These are phyloP conservation scores for Caenorhabditis angaria DNA, from an alignment of 2,888 invertebrate genomes.

Conservation along the genomic window DNA sequence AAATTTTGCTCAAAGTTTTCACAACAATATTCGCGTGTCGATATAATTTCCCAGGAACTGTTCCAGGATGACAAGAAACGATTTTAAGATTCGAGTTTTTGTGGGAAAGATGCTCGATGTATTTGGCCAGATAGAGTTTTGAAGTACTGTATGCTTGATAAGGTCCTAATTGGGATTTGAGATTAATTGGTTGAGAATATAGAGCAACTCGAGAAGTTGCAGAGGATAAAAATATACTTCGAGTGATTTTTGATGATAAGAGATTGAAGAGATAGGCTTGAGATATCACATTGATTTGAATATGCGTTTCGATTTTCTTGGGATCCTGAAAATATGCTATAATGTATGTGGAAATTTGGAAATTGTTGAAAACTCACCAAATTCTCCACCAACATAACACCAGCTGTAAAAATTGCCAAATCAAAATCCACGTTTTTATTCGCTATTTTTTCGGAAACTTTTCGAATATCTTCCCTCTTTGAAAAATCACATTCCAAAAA, in stretches of 20 bases:
- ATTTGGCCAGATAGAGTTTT: slow-evolving; percentile 49
- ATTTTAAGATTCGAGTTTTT: slow-evolving; percentile 10
- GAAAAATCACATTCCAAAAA: slow-evolving; percentile 18
- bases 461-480: slow-evolving; percentile 10
- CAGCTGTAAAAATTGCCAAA: slow-evolving; percentile 41
- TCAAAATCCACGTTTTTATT: slow-evolving; percentile 22
- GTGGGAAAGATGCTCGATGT: slow-evolving; percentile 39
- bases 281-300: slow-evolving; percentile 40
- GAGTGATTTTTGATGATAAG: slow-evolving; percentile 12
- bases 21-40: slow-evolving; percentile 41
- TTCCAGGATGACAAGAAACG: slow-evolving; percentile 44
- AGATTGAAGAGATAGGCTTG: slow-evolving; percentile 31
- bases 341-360: not conserved
- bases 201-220: slow-evolving; percentile 25
- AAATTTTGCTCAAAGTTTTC: slow-evolving; percentile 18
- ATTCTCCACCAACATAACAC: slow-evolving; percentile 38
- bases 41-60: slow-evolving; percentile 52
- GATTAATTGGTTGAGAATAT: not conserved
- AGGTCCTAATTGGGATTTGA: slow-evolving; percentile 32
- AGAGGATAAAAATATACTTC: slow-evolving; percentile 27
- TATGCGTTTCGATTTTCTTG: slow-evolving; percentile 38
- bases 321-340: slow-evolving; percentile 1
- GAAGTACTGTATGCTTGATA: slow-evolving; percentile 59
- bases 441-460: not conserved
- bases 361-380: not conserved